Percentiles rank a stretch among this genome's conserved stretches.
Conservation (phyloP, 2,797 vertebrate species). For the Ficedula albicollis region DNA sequence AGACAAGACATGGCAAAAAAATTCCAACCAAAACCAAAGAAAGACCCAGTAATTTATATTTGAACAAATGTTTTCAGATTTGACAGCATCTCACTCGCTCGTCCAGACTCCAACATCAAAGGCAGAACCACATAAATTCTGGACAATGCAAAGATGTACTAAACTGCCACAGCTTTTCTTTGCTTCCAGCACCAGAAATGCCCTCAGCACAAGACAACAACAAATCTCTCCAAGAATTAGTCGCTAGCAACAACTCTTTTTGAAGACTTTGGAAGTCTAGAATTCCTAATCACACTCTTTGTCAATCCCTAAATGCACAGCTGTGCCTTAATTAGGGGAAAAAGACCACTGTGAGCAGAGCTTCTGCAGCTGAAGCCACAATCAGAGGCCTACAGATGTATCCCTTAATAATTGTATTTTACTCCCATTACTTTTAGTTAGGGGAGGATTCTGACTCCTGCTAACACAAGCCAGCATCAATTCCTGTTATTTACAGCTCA, state of each 20-base stretch:
- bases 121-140: not conserved
- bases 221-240: not conserved
- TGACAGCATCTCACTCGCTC: not conserved
- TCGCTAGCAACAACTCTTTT: not conserved
- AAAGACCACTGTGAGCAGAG: not conserved
- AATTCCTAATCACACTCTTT: slow-evolving; percentile 6
- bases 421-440: not conserved
- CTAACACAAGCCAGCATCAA: not conserved
- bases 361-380: slow-evolving; percentile 5
- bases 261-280: not conserved
- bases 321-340: slow-evolving; percentile 20
- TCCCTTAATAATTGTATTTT: not conserved
- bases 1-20: not conserved
- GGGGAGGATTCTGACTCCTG: not conserved
- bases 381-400: slow-evolving; percentile 12
- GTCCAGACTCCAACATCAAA: not conserved
- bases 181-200: not conserved
- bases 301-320: slow-evolving; percentile 6
- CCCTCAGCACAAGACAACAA: not conserved
- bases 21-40: not conserved
- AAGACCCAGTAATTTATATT: not conserved
- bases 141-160: not conserved
- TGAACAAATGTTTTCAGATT: not conserved
- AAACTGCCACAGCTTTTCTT: not conserved
- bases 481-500: not conserved